phyloP scores from a whole-genome alignment of 2,113 vertebrate genomes.

The Melanerpes aurifrons region DNA sequence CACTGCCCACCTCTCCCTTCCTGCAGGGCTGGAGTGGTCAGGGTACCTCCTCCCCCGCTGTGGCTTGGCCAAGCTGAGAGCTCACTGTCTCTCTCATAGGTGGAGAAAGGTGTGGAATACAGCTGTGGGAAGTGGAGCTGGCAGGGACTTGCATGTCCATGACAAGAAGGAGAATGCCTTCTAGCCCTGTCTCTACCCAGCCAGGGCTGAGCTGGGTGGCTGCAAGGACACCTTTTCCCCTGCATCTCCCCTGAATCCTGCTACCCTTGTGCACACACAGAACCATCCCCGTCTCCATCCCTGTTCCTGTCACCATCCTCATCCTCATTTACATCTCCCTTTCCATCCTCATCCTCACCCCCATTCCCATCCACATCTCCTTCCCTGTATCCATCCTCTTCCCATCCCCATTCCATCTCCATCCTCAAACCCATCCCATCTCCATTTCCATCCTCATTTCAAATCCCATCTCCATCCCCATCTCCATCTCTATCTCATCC shows the following conservation, averaged over 20 bases:
- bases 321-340: too few relatives aligned
- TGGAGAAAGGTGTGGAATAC: background rate
- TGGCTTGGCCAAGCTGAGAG: background rate
- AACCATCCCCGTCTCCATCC: too few relatives aligned
- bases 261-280: background rate
- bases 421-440: background rate
- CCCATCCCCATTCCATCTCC: background rate
- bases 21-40: background rate
- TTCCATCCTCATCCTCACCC: accelerated
- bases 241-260: accelerated
- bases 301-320: too few relatives aligned
- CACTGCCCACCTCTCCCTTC: background rate
- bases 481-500: background rate
- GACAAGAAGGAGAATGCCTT: background rate
- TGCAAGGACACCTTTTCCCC: background rate
- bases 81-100: accelerated
- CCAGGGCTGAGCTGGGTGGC: accelerated
- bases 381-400: accelerated
- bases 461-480: background rate
- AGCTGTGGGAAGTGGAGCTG: accelerated
- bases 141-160: background rate
- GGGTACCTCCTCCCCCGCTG: background rate
- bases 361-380: accelerated
- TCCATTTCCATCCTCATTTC: background rate
- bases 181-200: background rate